These are phyloP conservation scores for Patiria miniata DNA, from an alignment of 35 echinoderm and acorn worm species.

Conservation along the genomic window DNA sequence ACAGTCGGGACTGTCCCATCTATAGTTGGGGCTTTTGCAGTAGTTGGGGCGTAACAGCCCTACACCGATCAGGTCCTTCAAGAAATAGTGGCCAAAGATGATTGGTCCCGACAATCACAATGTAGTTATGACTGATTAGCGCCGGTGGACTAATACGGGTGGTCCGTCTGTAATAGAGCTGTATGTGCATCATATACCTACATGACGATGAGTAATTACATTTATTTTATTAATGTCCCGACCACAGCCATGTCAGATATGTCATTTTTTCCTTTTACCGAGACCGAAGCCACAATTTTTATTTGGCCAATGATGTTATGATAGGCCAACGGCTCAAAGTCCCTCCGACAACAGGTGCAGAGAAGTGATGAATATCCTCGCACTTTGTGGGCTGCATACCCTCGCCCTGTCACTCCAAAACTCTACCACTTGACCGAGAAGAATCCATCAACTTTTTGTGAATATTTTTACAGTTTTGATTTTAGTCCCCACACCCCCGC, in stretches of 20 bases:
- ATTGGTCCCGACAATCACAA: too few species aligned
- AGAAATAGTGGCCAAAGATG: too few species aligned
- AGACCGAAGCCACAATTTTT: slow-evolving; percentile 9
- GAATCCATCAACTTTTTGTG: slow-evolving; percentile 23
- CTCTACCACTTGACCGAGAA: neutral
- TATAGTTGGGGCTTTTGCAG: too few species aligned
- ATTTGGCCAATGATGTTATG: slow-evolving; percentile 6
- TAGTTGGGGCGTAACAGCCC: too few species aligned
- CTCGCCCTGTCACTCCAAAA: neutral
- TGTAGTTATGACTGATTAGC: neutral
- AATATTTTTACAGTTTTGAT: slow-evolving; percentile 17
- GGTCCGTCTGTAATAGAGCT: neutral
- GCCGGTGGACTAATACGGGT: neutral
- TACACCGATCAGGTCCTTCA: too few species aligned
- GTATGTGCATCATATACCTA: neutral
- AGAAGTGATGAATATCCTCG: neutral
- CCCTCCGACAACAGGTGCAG: neutral
- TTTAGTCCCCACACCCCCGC: neutral
- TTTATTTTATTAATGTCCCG: neutral
- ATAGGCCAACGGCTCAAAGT: slow-evolving; percentile 7
- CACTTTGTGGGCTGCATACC: neutral
- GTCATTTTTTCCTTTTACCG: neutral
- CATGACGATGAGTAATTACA: slow-evolving; percentile 23
- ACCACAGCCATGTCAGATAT: neutral
- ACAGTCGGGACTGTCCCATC: too few species aligned